Evolutionary conservation across 1,140 invertebrate genomes (phyloP).

Genomic region (Lanistes nyassanus): DNA sequence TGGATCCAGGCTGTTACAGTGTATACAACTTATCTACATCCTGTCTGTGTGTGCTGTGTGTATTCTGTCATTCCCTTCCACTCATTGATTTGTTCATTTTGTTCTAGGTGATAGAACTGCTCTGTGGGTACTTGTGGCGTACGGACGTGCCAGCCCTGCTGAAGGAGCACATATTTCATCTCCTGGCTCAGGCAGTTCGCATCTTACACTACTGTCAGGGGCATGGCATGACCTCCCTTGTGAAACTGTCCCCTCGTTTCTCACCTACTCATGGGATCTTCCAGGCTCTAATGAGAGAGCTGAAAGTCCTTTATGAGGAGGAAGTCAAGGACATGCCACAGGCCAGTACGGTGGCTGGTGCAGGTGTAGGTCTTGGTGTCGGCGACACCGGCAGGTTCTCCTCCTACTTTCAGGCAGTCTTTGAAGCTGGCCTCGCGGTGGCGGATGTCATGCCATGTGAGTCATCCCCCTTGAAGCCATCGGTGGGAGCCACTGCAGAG

Average conservation of each 20-base stretch:
- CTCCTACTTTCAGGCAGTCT: conserved; percentile 63
- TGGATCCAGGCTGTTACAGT: no score
- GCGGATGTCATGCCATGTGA: conserved; percentile 54
- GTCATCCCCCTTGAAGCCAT: conserved; percentile 22
- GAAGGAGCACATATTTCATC: conserved; percentile 65
- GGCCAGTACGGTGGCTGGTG: conserved; percentile 38
- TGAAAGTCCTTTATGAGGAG: conserved; percentile 63
- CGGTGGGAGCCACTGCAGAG: conserved; percentile 28
- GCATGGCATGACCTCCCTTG: conserved; percentile 39
- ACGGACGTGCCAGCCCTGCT: conserved; percentile 61
- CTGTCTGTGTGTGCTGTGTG: no score
- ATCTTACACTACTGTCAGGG: conserved; percentile 51
- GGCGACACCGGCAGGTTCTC: conserved; percentile 60
- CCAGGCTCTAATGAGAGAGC: conserved; percentile 56
- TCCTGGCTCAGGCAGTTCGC: conserved; percentile 61
- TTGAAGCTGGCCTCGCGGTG: conserved; percentile 63
- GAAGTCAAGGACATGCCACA: conserved; percentile 48
- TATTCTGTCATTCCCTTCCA: no score
- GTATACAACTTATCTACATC: no score
- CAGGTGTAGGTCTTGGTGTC: conserved; percentile 57
- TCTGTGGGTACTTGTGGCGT: conserved; percentile 60
- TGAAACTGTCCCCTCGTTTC: conserved; percentile 47
- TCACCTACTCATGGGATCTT: conserved; percentile 55
- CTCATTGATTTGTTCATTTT: conserved; percentile 37
- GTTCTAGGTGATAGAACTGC: conserved; percentile 57